phyloP scores from a whole-genome alignment of 2,797 vertebrate genomes.

The Megaceryle alcyon region DNA sequence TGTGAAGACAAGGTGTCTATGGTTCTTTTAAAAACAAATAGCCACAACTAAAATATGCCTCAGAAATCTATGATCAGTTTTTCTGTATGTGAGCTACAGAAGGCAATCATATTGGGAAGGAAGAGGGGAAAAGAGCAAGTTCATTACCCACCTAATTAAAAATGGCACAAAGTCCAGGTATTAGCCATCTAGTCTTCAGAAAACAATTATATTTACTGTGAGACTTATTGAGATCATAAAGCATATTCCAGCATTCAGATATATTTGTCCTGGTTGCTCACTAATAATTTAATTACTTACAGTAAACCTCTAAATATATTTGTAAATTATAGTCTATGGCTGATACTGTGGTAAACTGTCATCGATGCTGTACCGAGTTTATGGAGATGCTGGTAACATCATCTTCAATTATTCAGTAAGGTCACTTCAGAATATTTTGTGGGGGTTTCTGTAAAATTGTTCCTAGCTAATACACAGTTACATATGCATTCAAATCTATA shows the following conservation, averaged over 20 bases:
- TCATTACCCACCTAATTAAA: background rate
- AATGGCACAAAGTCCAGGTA: background rate
- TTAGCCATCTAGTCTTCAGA: background rate
- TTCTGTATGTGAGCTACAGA: background rate
- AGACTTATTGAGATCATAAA: constrained; percentile 10
- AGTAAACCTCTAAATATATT: constrained; percentile 55
- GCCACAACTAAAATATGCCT: background rate
- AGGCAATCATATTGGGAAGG: background rate
- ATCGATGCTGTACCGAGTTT: background rate
- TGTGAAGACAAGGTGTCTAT: background rate
- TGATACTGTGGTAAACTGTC: constrained; percentile 35
- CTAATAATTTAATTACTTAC: constrained; percentile 46
- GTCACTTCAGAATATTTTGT: constrained; percentile 66
- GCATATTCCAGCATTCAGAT: background rate
- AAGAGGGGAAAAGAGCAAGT: background rate
- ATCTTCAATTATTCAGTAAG: constrained; percentile 79
- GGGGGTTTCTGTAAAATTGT: constrained; percentile 19
- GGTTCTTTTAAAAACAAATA: background rate
- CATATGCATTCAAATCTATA: background rate
- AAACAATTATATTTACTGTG: background rate
- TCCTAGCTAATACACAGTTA: constrained; percentile 10
- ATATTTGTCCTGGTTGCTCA: constrained; percentile 3
- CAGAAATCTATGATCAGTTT: background rate
- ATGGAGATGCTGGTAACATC: constrained; percentile 61
- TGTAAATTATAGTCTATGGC: constrained; percentile 42